Base-by-base conservation (phyloP, 2,888 invertebrate species). In the Polyommatus iphigenia region DNA sequence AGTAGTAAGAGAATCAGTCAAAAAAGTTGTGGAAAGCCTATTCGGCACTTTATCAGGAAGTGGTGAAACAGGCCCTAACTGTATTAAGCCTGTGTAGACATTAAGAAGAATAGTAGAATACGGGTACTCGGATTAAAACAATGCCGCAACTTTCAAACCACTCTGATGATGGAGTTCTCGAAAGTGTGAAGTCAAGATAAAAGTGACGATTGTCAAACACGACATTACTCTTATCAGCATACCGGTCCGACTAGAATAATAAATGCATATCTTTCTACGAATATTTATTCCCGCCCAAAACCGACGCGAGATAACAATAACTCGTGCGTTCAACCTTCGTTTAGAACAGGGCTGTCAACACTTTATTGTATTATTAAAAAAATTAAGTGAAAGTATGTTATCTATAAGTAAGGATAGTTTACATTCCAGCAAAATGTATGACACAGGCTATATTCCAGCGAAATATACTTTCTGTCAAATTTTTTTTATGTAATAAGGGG, bases 211-310 rank as follows among this genome's bases (percentile, higher is more conserved):
- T 29, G 41, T 77, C 62, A 76, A 20, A 36, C 59, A 36, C 41
- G 59, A 46, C 18, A 67, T 72, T 72, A 72, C 88, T 86, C 88
- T 91, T 92, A 93, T 93, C 93, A 87, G 85, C 85, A 86, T 24
- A 54, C 75, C 50, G 50, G 85, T 85, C 88, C 87, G 88, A 85
- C 85, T 86, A 87, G 88, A 91, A 92, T 90, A 91, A 92, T 90
- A 93, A 92, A 90, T 91, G 91, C 90, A 91, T 90, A 88, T 89
- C 91, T 85, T 93, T 93, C 93, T 91, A 90, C 89, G 92, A 92
- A 93, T 84, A 92, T 91, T 92, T 92, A 89, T 91, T 90, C 90
- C 90, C 87, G 88, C 87, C 91, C 88, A 88, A 91, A 91, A 87
- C 87, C 87, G 88, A 85, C 83, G 76, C 84, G 85, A 91, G 93